Evolutionary conservation across 2,888 invertebrate genomes (phyloP).

Genomic region (Epinotia nisella): DNA sequence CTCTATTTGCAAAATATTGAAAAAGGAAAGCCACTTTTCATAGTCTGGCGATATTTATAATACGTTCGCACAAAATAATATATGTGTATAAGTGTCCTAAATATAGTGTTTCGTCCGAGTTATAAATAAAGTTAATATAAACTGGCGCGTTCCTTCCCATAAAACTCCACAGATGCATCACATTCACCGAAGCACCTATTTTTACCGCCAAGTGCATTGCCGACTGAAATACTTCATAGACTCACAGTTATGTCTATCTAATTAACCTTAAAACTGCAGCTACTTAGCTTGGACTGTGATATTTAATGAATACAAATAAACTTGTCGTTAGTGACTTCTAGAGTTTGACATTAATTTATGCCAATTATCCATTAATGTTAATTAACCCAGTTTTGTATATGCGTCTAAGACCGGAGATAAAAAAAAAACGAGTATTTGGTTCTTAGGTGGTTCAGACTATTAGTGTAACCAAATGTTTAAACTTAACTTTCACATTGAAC

Average conservation of each 20-base stretch:
- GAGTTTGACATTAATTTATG: conserved; percentile 20
- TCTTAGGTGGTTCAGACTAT: not conserved
- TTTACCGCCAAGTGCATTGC: conserved; percentile 36
- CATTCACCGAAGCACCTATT: conserved; percentile 28
- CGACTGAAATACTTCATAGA: conserved; percentile 24
- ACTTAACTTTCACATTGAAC: not conserved
- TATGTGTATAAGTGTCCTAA: conserved; percentile 3
- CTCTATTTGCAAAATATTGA: conserved; percentile 13
- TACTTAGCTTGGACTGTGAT: conserved; percentile 8
- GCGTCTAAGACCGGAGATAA: conserved; percentile 9
- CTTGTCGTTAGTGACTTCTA: conserved; percentile 14
- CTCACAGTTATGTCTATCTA: conserved; percentile 15
- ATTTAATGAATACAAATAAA: conserved; percentile 23
- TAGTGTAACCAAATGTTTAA: not conserved
- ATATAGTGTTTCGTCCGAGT: conserved; percentile 15
- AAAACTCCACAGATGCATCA: conserved; percentile 33
- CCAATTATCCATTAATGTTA: conserved; percentile 14
- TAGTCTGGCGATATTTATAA: conserved; percentile 15
- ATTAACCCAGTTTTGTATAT: conserved; percentile 15
- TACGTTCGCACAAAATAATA: not conserved
- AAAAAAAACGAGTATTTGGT: not conserved
- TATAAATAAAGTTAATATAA: conserved; percentile 40
- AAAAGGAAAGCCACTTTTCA: conserved; percentile 7
- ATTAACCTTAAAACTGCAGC: conserved; percentile 5
- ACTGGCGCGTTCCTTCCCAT: conserved; percentile 33